Evolutionary conservation across 2,888 invertebrate species (phyloP).

Genomic region (Erpobdella octoculata): DNA sequence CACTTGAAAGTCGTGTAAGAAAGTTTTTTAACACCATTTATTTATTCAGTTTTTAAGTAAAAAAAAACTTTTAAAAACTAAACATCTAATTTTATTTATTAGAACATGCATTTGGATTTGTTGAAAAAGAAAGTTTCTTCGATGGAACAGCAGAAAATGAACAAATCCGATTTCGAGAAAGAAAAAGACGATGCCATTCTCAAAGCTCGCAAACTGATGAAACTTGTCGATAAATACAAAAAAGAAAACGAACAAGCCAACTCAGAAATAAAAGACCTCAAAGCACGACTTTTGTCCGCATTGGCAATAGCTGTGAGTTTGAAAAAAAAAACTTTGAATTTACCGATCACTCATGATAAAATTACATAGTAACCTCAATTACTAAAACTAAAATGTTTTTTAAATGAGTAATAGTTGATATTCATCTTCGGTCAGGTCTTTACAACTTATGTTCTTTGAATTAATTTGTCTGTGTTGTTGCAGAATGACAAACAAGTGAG

Average conservation of each 20-base stretch:
- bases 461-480: background rate
- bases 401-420: background rate
- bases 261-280: conserved; percentile 3
- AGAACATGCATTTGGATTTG: conserved; percentile 12
- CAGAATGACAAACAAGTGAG: conserved; percentile 5
- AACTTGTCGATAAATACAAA: conserved; percentile 10
- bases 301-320: background rate
- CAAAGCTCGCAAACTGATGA: conserved; percentile 5
- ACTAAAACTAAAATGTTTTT: background rate
- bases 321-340: background rate
- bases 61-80: too few relatives aligned
- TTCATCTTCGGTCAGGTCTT: too few relatives aligned
- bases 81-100: too few relatives aligned
- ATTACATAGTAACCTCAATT: background rate
- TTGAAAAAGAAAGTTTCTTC: background rate
- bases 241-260: background rate
- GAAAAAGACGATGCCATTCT: conserved; percentile 8
- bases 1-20: background rate
- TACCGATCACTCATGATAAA: background rate
- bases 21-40: too few relatives aligned
- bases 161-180: conserved; percentile 13
- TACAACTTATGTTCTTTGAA: background rate
- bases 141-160: background rate
- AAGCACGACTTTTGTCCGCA: background rate
- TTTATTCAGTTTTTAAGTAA: too few relatives aligned